phyloP scores from a whole-genome alignment of 2,113 vertebrate species.

The Paradisaea rubra region DNA sequence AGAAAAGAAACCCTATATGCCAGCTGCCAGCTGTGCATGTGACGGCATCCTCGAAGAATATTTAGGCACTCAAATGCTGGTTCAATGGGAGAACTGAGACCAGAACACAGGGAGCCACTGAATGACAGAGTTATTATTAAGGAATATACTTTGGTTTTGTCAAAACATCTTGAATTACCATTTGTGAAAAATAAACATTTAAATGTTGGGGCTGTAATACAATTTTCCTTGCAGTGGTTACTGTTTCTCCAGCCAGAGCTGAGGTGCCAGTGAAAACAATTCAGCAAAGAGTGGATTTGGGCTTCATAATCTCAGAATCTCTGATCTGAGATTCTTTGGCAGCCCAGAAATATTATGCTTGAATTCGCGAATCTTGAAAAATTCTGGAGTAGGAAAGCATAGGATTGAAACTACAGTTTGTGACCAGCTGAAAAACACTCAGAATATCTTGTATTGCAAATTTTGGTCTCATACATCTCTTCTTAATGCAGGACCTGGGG shows the following conservation, averaged over 20 bases:
- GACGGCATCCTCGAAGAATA: neutral
- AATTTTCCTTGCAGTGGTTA: neutral
- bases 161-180: neutral
- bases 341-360: neutral
- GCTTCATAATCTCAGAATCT: neutral
- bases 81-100: neutral
- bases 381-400: neutral
- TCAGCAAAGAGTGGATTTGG: neutral
- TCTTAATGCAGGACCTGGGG: neutral
- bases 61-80: neutral
- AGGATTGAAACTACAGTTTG: neutral
- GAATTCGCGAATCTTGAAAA: neutral
- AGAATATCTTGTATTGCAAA: neutral
- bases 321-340: neutral
- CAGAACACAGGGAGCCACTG: neutral
- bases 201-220: neutral
- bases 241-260: neutral
- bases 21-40: slow-evolving; percentile 20
- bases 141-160: neutral
- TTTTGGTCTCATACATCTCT: neutral
- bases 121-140: neutral
- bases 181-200: neutral
- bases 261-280: neutral
- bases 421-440: neutral
- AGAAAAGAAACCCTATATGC: neutral